Base-by-base conservation (phyloP, 2,888 invertebrate genomes). In the Drosophila demipolita region DNA sequence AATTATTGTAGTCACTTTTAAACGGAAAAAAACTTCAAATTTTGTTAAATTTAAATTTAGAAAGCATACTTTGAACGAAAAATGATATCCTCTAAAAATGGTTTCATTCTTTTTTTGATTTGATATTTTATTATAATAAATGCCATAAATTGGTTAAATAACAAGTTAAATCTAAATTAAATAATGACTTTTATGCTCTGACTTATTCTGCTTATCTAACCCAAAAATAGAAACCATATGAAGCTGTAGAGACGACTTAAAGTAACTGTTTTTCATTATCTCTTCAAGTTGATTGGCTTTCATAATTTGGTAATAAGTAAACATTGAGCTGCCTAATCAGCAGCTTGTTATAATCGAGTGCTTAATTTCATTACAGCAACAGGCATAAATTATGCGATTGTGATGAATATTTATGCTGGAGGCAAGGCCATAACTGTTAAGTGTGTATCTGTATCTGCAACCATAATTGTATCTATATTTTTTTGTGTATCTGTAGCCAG, bases 321-420 rank as follows among this genome's bases (percentile, higher is more conserved):
- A 49, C 49, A 53, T 42, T 32, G 49, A 48, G 6, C 15, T 60
- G 15, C n/a, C 33, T 55, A 40, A 67, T 60, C 68, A 54, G 54
- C n/a, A 59, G 52, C 40, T 58, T 35, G 12, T 29, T 49, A 35
- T 15, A 40, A 23, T 9, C 52, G 26, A 38, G 32, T 42, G 36
- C 45, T 11, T 26, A 50, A 12, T 67, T 54, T 20, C 70, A 60
- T 70, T 42, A 48, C 32, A 55, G 23, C 23, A 48, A 42, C 33
- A 49, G 52, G 58, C 57, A 66, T 66, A 70, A 77, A 66, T 78
- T 64, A 75, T 48, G 17, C 40, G 57, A 35, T 29, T 54, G 49
- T 61, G 26, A 66, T 74, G 74, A 78, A 78, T 77, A 78, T 74
- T 74, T 52, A 77, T 77, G 70, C 48, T 26, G 20, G 52, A 11